Evolutionary conservation across 2,888 invertebrate species (phyloP).

Genomic region (Tiliacea citrago): DNA sequence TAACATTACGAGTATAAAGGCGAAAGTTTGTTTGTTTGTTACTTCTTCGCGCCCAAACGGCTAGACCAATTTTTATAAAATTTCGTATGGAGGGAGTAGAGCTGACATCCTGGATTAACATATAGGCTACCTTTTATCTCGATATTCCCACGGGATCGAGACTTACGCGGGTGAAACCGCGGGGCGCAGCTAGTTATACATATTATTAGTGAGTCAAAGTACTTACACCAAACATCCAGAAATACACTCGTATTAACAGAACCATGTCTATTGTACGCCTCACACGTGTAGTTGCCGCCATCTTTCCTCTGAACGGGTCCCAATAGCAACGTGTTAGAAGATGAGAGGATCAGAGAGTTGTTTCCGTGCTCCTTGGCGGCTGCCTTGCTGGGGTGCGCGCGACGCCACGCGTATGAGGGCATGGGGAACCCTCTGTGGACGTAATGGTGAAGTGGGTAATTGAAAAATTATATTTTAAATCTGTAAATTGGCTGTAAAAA

Average conservation of each 20-base stretch:
- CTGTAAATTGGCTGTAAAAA: neutral
- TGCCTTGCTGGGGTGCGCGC: slow-evolving; percentile 86
- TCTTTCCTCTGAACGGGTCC: slow-evolving; percentile 93
- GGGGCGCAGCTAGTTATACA: no score
- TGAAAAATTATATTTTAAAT: neutral
- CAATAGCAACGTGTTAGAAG: slow-evolving; percentile 86
- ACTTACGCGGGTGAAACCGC: no score
- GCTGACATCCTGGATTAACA: no score
- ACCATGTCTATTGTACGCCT: slow-evolving; percentile 95
- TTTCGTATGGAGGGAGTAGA: no score
- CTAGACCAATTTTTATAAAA: no score
- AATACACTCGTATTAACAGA: slow-evolving; percentile 92
- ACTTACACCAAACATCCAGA: slow-evolving; percentile 96
- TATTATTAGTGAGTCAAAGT: neutral
- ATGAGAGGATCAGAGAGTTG: slow-evolving; percentile 81
- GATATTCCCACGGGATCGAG: no score
- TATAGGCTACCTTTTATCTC: no score
- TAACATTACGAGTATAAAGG: no score
- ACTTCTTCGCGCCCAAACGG: no score
- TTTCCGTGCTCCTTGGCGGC: slow-evolving; percentile 77
- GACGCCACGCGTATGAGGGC: slow-evolving; percentile 94
- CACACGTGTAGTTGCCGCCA: slow-evolving; percentile 95
- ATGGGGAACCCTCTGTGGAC: slow-evolving; percentile 92
- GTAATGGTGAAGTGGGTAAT: neutral
- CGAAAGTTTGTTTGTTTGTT: no score